Base-by-base conservation (phyloP, 2,888 invertebrate genomes). In the Rhopalosiphum nymphaeae region DNA sequence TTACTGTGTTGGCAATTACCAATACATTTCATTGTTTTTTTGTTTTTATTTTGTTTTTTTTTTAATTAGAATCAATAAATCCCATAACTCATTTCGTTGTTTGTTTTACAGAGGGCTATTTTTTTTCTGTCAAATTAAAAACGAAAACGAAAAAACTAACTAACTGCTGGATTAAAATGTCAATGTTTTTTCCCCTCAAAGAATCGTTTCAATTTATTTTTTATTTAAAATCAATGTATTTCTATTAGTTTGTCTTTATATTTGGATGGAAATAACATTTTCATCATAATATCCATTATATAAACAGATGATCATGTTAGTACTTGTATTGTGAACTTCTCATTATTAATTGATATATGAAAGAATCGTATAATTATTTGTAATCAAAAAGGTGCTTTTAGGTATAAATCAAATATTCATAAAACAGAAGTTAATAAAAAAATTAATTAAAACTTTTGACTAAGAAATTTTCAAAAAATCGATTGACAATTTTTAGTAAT, bases 201-300 rank as follows among this genome's bases (percentile, higher is more conserved):
- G 53, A 88, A 88, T 36, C 11, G 88, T 88, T 88, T 36, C 25
- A 88, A 88, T 88, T 53, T 53, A 88, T 56, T 53, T 78, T 86
- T 53, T 56, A 88, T 88, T 88, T 36, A 42, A 88, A 88, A 88
- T 56, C 44, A 44, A 85, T 44, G 85, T 4, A 85, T 44, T 85
- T 85, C 44, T 42, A 85, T 44, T 85, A 13, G 13, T 1, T 85
- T 44, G 44, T 85, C 44, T 44, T 85, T 44, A 85, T 26, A 44
- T 5, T 85, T 26, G 13, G 26, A 44, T 36, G 25, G 26, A 85
- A 44, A 85, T 29, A 85, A 42, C 11, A 26, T 85, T 44, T 85
- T 85, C 26, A 85, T 44, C 26, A 44, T 85, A 44, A 44, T 85
- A 85, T 44, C 26, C 1, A 26, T 4, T 26, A 85, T 13, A 26